Conservation (phyloP, 2,888 invertebrate genomes). For the Dryobotodes eremita region DNA sequence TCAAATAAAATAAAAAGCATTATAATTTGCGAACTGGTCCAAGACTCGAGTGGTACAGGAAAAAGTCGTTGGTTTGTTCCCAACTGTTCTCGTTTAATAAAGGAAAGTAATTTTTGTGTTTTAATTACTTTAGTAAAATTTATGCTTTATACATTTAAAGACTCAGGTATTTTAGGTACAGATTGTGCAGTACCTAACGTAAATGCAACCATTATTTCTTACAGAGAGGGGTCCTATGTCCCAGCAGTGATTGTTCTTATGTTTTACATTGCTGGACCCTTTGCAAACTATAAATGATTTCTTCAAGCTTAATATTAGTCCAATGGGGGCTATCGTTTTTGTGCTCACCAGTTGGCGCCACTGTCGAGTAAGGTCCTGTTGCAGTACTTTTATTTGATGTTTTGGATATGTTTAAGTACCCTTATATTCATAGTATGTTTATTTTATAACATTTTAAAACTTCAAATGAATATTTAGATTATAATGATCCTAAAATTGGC, state of each 20-base stretch:
- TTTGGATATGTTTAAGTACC: too few species aligned
- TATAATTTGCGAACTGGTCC: slow-evolving; percentile 67
- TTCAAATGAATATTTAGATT: too few species aligned
- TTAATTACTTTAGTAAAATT: background rate
- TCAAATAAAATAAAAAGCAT: slow-evolving; percentile 62
- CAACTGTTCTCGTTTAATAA: slow-evolving; percentile 23
- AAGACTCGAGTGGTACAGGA: slow-evolving; percentile 54
- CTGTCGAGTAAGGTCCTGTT: too few species aligned
- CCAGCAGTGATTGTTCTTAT: background rate
- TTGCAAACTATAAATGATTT: background rate
- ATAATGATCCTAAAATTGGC: too few species aligned
- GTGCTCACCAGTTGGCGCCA: too few species aligned
- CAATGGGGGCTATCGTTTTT: too few species aligned
- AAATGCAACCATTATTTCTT: background rate
- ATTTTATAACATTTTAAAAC: too few species aligned
- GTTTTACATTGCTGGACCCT: background rate
- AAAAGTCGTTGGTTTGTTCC: slow-evolving; percentile 61
- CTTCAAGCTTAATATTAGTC: background rate
- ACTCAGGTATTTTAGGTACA: background rate
- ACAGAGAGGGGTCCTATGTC: too few species aligned
- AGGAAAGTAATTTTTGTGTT: background rate
- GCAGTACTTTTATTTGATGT: too few species aligned
- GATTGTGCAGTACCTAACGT: background rate
- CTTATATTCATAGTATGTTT: too few species aligned
- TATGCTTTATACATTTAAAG: background rate